These are phyloP conservation scores for Hetaerina americana DNA, from an alignment of 1,140 invertebrate genomes.

Conservation along the genomic window DNA sequence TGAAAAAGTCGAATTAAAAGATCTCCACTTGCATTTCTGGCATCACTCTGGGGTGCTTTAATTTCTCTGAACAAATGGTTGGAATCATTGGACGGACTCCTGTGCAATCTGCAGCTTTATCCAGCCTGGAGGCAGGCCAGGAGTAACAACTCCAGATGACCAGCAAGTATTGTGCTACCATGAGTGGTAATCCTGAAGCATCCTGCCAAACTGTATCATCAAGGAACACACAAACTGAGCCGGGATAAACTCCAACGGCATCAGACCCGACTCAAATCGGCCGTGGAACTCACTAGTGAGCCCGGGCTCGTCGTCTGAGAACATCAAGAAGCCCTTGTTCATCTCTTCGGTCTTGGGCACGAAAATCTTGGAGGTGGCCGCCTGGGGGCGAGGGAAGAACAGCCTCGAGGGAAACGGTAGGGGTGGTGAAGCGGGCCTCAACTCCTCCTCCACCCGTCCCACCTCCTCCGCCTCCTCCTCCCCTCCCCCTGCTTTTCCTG, in stretches of 20 bases:
- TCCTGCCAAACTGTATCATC: no score
- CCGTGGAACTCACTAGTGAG: constrained; percentile 74
- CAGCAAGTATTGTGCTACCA: no score
- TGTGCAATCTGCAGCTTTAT: no score
- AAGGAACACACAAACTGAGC: no score
- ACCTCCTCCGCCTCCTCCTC: background rate
- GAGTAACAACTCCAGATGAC: no score
- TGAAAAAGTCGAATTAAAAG: no score
- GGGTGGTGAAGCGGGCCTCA: background rate
- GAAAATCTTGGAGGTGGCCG: constrained; percentile 63
- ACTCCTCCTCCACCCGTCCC: background rate
- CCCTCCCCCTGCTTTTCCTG: background rate
- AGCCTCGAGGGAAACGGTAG: background rate
- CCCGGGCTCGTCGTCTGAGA: constrained; percentile 69
- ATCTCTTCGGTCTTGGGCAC: constrained; percentile 78
- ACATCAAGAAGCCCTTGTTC: constrained; percentile 82
- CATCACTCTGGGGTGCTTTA: no score
- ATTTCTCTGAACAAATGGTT: no score
- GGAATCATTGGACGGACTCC: no score
- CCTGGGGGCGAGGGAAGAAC: constrained; percentile 35
- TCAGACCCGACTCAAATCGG: background rate
- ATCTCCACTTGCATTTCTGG: no score
- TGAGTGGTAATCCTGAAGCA: no score
- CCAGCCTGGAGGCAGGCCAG: no score
- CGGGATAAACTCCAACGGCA: background rate